Base-by-base conservation (phyloP, 2,113 vertebrate genomes). In the Alaudala cheleensis region DNA sequence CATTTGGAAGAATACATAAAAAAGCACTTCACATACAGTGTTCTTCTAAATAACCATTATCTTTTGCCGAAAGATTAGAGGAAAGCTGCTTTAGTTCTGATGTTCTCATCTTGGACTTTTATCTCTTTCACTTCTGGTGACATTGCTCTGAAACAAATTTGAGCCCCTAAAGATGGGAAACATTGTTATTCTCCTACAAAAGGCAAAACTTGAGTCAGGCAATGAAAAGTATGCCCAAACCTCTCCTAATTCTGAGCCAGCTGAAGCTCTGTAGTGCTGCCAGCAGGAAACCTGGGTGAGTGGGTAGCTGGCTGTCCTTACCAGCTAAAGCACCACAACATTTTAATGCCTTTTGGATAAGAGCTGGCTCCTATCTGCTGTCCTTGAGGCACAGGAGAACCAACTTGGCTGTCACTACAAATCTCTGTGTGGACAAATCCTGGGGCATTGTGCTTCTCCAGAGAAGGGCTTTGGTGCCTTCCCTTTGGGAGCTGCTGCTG, bases 51-150 rank as follows among this genome's bases (percentile, higher is more conserved):
- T 64, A 91, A 44, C 49, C 31, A 18, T 81, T 72, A 56, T 93
- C 66, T 85, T 81, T 91, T 78, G 81, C 53, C 69, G 73, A 72
- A 94, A 44, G 42, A 44, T 44, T 44, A 44, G 42, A 53, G 83
- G 64, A 93, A 95, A 95, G 39, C 82, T 56, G 62, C 71, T 96
- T 92, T 90, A 88, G 18, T 66, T 85, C 47, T 88, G 40, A 33
- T 56, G 24, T 47, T 94, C 47, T 86, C 47, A 42, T 85, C 53
- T 81, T 79, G 62, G 62, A 26, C n/a, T 65, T 94, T 56, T 53
- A 29, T 83, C 76, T 89, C 47, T 88, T 81, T 81, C 25, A 5
- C 9, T 90, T 86, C 37, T 80, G 42, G n/a, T 90, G 77, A 93
- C 84, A 49, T 81, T 88, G 42, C 71, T 87, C 81, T 54, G 50